Percentiles rank a stretch among this genome's conserved stretches.
Evolutionary conservation across 2,888 invertebrate species (phyloP).

Genomic region (Pomacea canaliculata): DNA sequence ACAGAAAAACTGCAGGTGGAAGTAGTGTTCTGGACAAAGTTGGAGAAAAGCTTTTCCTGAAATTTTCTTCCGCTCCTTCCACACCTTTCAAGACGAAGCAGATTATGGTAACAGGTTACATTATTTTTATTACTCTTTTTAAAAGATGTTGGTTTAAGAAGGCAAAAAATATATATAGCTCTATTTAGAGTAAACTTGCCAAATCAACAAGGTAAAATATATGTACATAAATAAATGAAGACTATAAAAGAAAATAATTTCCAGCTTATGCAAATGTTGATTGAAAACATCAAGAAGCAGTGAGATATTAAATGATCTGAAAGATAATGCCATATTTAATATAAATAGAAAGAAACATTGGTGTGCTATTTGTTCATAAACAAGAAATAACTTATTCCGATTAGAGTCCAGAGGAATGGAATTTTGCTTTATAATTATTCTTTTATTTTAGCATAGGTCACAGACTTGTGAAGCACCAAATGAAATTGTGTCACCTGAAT

Average conservation of each 20-base stretch:
- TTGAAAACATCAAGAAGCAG: too few species aligned
- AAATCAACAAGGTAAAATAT: background rate
- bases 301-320: too few species aligned
- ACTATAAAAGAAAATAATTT: too few species aligned
- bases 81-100: background rate
- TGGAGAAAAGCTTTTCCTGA: constrained; percentile 49
- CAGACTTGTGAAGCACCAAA: background rate
- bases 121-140: too few species aligned
- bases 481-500: background rate
- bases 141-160: too few species aligned
- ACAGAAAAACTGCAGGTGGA: background rate
- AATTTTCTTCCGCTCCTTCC: constrained; percentile 37
- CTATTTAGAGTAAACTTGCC: background rate
- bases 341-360: too few species aligned
- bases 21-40: constrained; percentile 42
- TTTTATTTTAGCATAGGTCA: background rate
- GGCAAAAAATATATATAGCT: too few species aligned
- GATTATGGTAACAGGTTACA: background rate
- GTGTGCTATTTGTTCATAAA: too few species aligned
- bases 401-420: too few species aligned
- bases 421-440: background rate
- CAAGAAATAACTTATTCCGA: too few species aligned
- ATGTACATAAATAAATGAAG: background rate
- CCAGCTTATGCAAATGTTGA: too few species aligned
- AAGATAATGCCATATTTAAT: too few species aligned